A percentile compares a stretch with the other conserved stretches of the same genome.
These are phyloP conservation scores for Isotomurus palustris DNA, from an alignment of 2,888 invertebrate species.

Conservation along the genomic window DNA sequence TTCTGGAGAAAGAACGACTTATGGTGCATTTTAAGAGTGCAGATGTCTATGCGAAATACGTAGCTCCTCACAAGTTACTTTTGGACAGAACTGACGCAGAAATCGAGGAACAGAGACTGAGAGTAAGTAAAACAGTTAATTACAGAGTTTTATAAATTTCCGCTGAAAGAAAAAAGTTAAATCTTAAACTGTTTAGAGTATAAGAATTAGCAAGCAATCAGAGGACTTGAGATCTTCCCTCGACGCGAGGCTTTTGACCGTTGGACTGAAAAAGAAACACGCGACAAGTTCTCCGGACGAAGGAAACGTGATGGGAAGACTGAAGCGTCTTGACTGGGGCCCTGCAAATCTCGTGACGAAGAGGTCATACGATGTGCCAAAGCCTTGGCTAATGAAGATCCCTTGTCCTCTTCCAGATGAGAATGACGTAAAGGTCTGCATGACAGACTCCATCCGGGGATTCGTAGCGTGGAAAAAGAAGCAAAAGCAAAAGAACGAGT, in stretches of 20 bases:
- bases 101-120: slow-evolving; percentile 19
- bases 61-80: slow-evolving; percentile 18
- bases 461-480: slow-evolving; percentile 22
- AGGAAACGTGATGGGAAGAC: neutral
- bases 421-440: slow-evolving; percentile 18
- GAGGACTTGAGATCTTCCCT: slow-evolving; percentile 28
- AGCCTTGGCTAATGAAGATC: neutral
- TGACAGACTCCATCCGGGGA: slow-evolving; percentile 27
- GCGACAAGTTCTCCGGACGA: slow-evolving; percentile 13
- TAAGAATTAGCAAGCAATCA: slow-evolving; percentile 28
- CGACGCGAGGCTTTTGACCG: slow-evolving; percentile 20
- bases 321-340: slow-evolving; percentile 26
- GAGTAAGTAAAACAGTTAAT: too few species aligned
- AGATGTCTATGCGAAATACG: slow-evolving; percentile 10
- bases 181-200: slow-evolving; percentile 8
- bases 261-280: slow-evolving; percentile 31
- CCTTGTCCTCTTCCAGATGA: slow-evolving; percentile 6
- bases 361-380: slow-evolving; percentile 7
- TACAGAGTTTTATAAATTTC: too few species aligned
- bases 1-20: slow-evolving; percentile 7
- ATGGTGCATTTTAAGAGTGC: slow-evolving; percentile 13
- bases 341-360: slow-evolving; percentile 31
- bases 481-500: too few species aligned
- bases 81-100: slow-evolving; percentile 17
- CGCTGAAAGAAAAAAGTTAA: too few species aligned